Base-by-base conservation (phyloP, 2,797 vertebrate genomes). In the Alca torda region DNA sequence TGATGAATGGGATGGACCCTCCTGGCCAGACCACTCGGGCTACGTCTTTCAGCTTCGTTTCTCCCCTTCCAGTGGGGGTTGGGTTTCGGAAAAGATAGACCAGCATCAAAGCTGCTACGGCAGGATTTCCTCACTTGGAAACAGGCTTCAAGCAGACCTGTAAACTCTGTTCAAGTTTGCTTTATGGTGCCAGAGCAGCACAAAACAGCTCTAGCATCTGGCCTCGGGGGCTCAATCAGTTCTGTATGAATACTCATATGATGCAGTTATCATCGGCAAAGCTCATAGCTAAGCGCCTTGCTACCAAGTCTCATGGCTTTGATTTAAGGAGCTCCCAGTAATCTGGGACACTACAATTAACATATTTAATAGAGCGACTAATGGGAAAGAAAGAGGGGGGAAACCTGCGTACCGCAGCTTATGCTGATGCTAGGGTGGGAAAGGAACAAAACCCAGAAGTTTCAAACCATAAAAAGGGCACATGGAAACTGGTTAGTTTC, bases 311-410 rank as follows among this genome's bases (percentile, higher is more conserved):
- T 97, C 92, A 79, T 70, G 90, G 92, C 83, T 95, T 94, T 96
- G 93, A 95, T 97, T 96, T 97, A 96, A 97, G 89, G 87, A 96
- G 87, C 90, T 97, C 95, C 89, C 82, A 96, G 87, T 93, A 97
- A 96, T 96, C 96, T 96, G 91, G 95, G 95, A 93, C 84, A 88
- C 79, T 88, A 94, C 89, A 97, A 95, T 97, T 97, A 97, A 94
- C 94, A 96, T 96, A 95, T 95, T 97, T 97, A 97, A 97, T 96
- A 96, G 92, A 97, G 93, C 96, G 80, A 94, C 95, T 96, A 97
- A 97, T 94, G 83, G 84, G 82, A 95, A 95, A 94, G 94, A 84
- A 94, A 84, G 84, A 93, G 56, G 51, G 39, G 60, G 75, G 28
- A 91, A 90, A 84, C 69, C 54, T 92, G 63, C 28, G 61, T 77